phyloP scores from a whole-genome alignment of 2,113 vertebrate genomes.

The Oryctolagus cuniculus region DNA sequence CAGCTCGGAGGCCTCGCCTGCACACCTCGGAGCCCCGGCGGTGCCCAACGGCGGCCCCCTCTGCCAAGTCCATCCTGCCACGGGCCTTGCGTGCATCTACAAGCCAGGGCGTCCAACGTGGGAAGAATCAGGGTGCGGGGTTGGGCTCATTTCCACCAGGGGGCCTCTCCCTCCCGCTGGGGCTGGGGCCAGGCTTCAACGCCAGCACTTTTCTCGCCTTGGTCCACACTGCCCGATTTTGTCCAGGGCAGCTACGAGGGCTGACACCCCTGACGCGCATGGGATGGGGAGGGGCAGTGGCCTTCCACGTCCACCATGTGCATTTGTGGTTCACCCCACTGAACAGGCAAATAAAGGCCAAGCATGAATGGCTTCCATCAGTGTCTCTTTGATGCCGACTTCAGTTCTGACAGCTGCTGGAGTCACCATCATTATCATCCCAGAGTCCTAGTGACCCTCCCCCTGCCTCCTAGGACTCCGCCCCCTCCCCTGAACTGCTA shows the following conservation, averaged over 20 bases:
- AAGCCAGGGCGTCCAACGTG: rapidly evolving
- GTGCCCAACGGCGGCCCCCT: too few relatives aligned
- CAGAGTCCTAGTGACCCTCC: background rate
- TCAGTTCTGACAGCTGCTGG: background rate
- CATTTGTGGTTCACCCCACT: background rate
- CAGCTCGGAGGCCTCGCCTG: too few relatives aligned
- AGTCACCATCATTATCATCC: background rate
- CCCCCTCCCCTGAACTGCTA: background rate
- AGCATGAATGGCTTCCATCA: background rate
- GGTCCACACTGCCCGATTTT: background rate
- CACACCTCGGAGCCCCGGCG: too few relatives aligned
- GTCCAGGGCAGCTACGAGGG: background rate
- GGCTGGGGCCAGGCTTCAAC: background rate
- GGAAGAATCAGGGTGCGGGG: background rate
- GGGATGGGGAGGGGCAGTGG: too few relatives aligned
- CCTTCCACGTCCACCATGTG: background rate
- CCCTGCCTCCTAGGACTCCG: background rate
- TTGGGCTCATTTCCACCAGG: background rate
- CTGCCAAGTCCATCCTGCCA: too few relatives aligned
- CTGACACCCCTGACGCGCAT: background rate
- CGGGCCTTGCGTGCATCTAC: background rate
- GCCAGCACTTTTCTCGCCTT: background rate
- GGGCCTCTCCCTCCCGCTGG: background rate
- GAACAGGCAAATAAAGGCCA: background rate
- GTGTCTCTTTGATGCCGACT: background rate